Base-by-base conservation (phyloP, 2,797 vertebrate species). In the Manis pentadactyla region DNA sequence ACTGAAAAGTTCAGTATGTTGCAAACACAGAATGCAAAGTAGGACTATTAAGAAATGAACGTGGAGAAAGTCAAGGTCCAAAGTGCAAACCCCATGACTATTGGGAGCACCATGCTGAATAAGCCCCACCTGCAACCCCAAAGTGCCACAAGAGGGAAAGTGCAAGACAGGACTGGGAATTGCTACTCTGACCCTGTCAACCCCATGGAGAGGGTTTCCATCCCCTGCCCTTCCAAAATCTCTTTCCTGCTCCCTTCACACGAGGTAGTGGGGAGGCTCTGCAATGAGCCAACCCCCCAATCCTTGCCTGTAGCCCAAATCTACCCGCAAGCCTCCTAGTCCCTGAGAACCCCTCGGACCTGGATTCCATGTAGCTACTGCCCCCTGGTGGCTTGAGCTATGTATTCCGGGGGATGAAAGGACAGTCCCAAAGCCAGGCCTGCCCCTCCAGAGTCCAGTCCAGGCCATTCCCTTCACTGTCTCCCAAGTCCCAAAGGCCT, bases 311-410 rank as follows among this genome's bases (percentile, higher is more conserved):
- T 1, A 49, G 69, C 64, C 17, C 7, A 51, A 4, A 12, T 31
- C 15, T 91, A 27, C 18, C 8, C 0, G 3, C 6, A 49, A 82
- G 39, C 13, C 81, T 39, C 29, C 25, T 0, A 18, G 29, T 27
- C 69, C n/a, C 31, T 15, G 34, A 0, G 66, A 59, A 77, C 64
- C 34, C 73, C 29, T 61, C 57, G 19, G 39, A 29, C 66, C 68
- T 68, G 88, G 93, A 97, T 34, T 95, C 82, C 23, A 29, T 79
- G 97, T 86, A 64, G 51, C 73, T 57, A 69, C 93, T 97, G 97
- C 96, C 97, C 96, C 88, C 97, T 97, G 97, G 93, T 94, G 97
- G 96, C 61, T 29, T 1, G 18, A 95, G 34, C 0, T 7, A 13
- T 64, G 57, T n/a, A 97, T 95, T 90, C 79, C 93, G 27, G 63